A percentile compares a stretch with the other conserved stretches of the same genome.
Conservation (phyloP, 2,888 invertebrate genomes). For the Tetragnatha montana region DNA sequence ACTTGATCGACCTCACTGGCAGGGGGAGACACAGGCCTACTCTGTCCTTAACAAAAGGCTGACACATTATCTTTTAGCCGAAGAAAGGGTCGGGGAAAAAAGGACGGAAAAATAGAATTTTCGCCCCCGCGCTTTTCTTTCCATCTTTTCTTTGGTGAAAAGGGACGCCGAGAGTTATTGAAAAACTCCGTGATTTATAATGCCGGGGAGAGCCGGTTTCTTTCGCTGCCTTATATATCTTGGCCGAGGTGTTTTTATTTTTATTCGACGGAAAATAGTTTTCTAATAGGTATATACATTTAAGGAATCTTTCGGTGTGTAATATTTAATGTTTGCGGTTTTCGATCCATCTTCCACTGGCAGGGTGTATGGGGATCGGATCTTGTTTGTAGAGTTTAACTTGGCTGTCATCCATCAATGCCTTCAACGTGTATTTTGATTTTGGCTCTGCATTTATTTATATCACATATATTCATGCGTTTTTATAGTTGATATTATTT, state of each 20-base stretch:
- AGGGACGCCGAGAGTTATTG: slow-evolving; percentile 54
- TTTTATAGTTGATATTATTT: too few species aligned
- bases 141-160: slow-evolving; percentile 19
- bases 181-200: slow-evolving; percentile 64
- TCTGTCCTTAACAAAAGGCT: slow-evolving; percentile 61
- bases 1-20: slow-evolving; percentile 4
- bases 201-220: slow-evolving; percentile 2
- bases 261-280: slow-evolving; percentile 32
- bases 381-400: too few species aligned
- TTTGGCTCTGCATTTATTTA: too few species aligned
- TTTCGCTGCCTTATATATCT: slow-evolving; percentile 11
- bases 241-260: neutral
- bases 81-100: slow-evolving; percentile 23
- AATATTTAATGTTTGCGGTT: slow-evolving; percentile 16
- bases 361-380: neutral
- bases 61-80: slow-evolving; percentile 55
- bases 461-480: too few species aligned
- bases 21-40: slow-evolving; percentile 32
- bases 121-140: slow-evolving; percentile 22
- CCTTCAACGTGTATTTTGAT: too few species aligned
- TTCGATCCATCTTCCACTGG: neutral
- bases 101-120: slow-evolving; percentile 24
- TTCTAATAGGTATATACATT: slow-evolving; percentile 36
- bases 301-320: slow-evolving; percentile 1
- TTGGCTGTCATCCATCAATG: too few species aligned